Conservation (phyloP, 2,888 invertebrate species). For the Tuta absoluta region DNA sequence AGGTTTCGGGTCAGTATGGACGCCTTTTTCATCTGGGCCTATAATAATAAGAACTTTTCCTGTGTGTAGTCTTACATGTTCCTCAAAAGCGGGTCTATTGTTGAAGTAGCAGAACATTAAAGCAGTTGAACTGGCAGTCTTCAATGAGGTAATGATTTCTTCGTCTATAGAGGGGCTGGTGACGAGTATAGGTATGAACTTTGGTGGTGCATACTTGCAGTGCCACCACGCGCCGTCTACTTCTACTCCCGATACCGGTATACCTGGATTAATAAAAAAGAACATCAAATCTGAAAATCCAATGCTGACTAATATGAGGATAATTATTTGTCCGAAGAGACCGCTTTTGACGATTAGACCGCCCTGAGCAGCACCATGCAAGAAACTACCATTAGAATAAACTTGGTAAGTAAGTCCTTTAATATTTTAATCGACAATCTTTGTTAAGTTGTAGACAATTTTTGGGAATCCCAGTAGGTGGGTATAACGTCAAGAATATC, state of each 20-base stretch:
- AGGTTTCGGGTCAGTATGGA: conserved; percentile 87
- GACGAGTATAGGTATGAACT: conserved; percentile 85
- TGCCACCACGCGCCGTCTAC: conserved; percentile 91
- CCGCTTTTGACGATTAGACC: no score
- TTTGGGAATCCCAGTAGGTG: no score
- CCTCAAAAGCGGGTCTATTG: conserved; percentile 83
- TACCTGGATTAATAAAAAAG: conserved; percentile 62
- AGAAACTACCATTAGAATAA: no score
- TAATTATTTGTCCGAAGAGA: no score
- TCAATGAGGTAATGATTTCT: conserved; percentile 62
- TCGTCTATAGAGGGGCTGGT: conserved; percentile 64
- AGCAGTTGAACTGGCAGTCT: conserved; percentile 71
- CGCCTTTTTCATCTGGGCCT: conserved; percentile 84
- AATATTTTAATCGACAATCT: no score
- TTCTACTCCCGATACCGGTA: conserved; percentile 86
- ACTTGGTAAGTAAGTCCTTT: no score
- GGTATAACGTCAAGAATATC: no score
- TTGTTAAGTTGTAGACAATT: no score
- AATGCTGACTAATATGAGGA: no score
- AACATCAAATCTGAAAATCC: neutral
- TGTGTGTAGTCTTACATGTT: conserved; percentile 83
- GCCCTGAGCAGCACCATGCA: no score
- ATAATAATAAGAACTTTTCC: conserved; percentile 87
- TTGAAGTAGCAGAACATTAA: conserved; percentile 92
- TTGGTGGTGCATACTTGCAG: conserved; percentile 86